Percentiles rank a stretch among this genome's conserved stretches.
Conservation (phyloP, 2,888 invertebrate species). For the Corythucha ciliata region DNA sequence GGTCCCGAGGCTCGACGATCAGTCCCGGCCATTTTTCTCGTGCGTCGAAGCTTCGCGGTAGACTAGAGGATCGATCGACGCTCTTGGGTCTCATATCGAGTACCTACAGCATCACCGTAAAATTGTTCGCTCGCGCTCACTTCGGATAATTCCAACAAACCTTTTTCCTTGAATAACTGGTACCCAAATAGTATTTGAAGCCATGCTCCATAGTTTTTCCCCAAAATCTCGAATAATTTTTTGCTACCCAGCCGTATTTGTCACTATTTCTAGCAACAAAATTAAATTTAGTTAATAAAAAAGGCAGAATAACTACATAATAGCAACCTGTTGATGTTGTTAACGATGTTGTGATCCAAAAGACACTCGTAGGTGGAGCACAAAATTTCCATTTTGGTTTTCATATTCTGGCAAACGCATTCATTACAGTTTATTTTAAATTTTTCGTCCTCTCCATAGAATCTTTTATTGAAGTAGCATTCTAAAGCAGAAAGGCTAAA, state of each 20-base stretch:
- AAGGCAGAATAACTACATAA: neutral
- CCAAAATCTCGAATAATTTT: constrained; percentile 75
- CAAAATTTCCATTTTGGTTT: constrained; percentile 43
- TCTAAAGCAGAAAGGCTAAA: too few species aligned
- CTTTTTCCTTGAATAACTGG: constrained; percentile 47
- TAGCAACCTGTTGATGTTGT: constrained; percentile 51
- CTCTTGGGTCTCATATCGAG: constrained; percentile 17
- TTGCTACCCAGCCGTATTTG: constrained; percentile 49
- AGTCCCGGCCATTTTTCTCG: constrained; percentile 61
- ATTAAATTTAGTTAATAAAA: neutral
- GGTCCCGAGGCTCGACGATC: constrained; percentile 53
- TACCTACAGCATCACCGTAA: constrained; percentile 10
- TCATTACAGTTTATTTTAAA: neutral
- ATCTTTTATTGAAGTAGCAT: too few species aligned
- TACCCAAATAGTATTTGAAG: constrained; percentile 63
- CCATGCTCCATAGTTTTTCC: constrained; percentile 74
- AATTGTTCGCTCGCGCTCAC: neutral
- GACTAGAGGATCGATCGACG: constrained; percentile 43
- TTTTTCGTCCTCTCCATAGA: neutral
- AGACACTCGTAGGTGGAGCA: constrained; percentile 69
- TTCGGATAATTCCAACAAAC: constrained; percentile 39
- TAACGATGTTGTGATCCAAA: constrained; percentile 58
- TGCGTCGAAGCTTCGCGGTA: constrained; percentile 69
- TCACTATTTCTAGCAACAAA: constrained; percentile 44
- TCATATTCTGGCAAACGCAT: neutral